Evolutionary conservation across 2,888 invertebrate genomes (phyloP), one percentile per base, ranked within the genome.

Genomic region (Brachylomia viminalis): DNA sequence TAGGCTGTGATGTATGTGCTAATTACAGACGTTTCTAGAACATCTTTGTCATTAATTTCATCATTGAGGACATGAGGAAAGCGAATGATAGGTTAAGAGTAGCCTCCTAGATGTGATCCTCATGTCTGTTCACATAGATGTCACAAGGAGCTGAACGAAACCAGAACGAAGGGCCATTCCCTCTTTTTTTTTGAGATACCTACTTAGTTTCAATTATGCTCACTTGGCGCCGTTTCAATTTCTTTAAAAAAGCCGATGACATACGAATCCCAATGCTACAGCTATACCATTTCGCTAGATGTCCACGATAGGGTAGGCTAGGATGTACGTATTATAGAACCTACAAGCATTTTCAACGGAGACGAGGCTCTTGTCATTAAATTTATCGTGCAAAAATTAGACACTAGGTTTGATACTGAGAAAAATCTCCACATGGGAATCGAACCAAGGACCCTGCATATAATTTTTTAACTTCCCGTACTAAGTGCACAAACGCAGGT

Each of bases 21-120:
- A 56, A 70, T 66, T 69, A 59, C 15, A 2, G 10, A 49, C 0
- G 10, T n/a, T 66, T 58, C 27, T 79, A 15, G 74, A 74, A 61
- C 38, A 59, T 52, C 23, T n/a, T 62, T 69, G 47, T 66, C 30
- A 77, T 47, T 61, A 23, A 13, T 20, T 65, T 13, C 42, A n/a
- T 45, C 3, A 49, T 56, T 42, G 30, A 5, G n/a, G 23, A 66
- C 8, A 27, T 64, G 64, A 45, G 0, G 27, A 65, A 65, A 6
- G 5, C 5, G 23, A 38, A 38, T 38, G 4, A 2, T 38, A 38
- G 38, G 5, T 0, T 38, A 38, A 4, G 4, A 38, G 38, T 38
- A 38, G 38, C 38, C 5, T 38, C 38, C 38, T 30, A 49, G 23
- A n/a, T n/a, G n/a, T n/a, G 6, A 30, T 27, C 42, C 10, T 30